Evolutionary conservation across 2,888 invertebrate genomes (phyloP).

Genomic region (Campoplex nolae): DNA sequence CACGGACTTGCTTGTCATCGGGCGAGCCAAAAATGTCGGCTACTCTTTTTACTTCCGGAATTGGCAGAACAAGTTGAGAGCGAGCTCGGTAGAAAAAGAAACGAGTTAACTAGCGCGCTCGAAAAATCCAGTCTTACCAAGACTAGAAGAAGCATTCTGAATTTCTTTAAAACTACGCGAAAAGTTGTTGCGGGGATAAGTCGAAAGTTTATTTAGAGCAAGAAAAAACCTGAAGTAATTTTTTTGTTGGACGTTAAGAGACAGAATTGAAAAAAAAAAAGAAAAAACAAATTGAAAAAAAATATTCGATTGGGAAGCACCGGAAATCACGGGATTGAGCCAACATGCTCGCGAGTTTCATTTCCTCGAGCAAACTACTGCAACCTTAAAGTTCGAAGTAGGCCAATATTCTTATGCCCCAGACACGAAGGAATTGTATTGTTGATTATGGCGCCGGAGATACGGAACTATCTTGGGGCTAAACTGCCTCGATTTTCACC

Average conservation of each 20-base stretch:
- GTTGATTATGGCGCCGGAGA: slow-evolving; percentile 40
- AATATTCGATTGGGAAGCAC: not conserved
- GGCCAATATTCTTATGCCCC: slow-evolving; percentile 6
- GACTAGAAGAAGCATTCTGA: not conserved
- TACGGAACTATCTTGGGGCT: slow-evolving; percentile 15
- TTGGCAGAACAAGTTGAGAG: slow-evolving; percentile 29
- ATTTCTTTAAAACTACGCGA: slow-evolving; percentile 20
- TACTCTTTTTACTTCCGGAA: slow-evolving; percentile 64
- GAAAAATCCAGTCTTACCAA: slow-evolving; percentile 11
- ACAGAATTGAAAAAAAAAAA: not conserved
- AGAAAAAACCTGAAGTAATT: not conserved
- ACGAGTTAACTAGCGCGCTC: slow-evolving; percentile 9
- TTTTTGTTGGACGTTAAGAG: not conserved
- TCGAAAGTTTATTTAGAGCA: slow-evolving; percentile 12
- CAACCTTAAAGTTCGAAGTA: slow-evolving; percentile 7
- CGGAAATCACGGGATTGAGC: slow-evolving; percentile 12
- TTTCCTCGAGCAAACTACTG: slow-evolving; percentile 13
- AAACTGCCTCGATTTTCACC: slow-evolving; percentile 51
- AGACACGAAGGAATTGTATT: slow-evolving; percentile 10
- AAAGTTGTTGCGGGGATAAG: too few relatives aligned
- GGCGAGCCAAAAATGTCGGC: slow-evolving; percentile 49
- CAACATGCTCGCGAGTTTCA: slow-evolving; percentile 14
- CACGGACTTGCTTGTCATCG: slow-evolving; percentile 43
- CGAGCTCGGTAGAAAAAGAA: slow-evolving; percentile 34
- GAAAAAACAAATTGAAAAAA: not conserved